Conservation (phyloP, 2,888 invertebrate genomes). For the Candidula unifasciata region DNA sequence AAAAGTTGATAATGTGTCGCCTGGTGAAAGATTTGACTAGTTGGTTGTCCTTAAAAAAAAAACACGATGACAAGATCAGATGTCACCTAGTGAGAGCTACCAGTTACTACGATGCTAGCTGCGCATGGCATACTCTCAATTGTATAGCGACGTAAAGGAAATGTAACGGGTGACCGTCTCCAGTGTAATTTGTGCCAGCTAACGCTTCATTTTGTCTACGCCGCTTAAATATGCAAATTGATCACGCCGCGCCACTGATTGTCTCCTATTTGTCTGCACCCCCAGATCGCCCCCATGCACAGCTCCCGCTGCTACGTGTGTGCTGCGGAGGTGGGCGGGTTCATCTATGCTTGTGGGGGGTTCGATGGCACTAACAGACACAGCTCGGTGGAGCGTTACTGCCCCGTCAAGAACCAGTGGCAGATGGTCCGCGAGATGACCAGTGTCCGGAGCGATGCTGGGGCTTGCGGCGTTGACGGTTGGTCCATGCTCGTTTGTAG, state of each 20-base stretch:
- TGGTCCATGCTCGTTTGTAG: conserved; percentile 48
- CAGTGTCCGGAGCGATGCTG: conserved; percentile 86
- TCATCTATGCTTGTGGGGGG: conserved; percentile 78
- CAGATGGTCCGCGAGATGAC: conserved; percentile 90
- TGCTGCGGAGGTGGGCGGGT: conserved; percentile 78
- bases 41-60: too few species aligned
- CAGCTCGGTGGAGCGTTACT: conserved; percentile 91
- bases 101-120: too few species aligned
- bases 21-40: too few species aligned
- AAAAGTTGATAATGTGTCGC: too few species aligned
- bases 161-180: too few species aligned
- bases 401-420: conserved; percentile 88
- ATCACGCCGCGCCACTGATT: background rate
- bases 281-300: conserved; percentile 78
- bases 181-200: too few species aligned
- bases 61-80: too few species aligned
- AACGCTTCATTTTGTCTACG: too few species aligned
- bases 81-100: too few species aligned
- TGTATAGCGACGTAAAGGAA: too few species aligned
- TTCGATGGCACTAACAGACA: conserved; percentile 85
- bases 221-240: background rate
- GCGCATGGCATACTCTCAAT: too few species aligned
- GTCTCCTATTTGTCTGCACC: background rate
- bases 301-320: conserved; percentile 82
- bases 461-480: conserved; percentile 84